Base-by-base conservation (phyloP, 2,888 invertebrate species). In the Chirona hameri region DNA sequence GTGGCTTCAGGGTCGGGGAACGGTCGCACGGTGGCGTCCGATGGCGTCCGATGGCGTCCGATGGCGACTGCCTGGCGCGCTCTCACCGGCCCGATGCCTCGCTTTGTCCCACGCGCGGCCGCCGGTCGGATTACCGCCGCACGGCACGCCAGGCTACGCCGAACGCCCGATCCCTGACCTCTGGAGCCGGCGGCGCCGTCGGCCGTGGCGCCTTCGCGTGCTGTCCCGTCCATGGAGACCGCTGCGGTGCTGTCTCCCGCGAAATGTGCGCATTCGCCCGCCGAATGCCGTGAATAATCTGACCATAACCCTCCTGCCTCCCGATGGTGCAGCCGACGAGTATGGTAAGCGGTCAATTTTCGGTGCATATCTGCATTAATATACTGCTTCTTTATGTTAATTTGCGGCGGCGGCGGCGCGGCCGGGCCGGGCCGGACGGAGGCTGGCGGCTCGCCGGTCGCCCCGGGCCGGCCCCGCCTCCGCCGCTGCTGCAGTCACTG, bases 281-380 rank as follows among this genome's bases (percentile, higher is more conserved):
- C 60, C n/a, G n/a, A 7, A 0, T 9, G 76, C 12, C 39, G 39
- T 39, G 31, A 27, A 21, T 48, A 12, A 7, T 21, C 76, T 39
- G 21, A 39, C 76, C 39, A 15, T 12, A 76, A 72, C 39, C 39
- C 76, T 24, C 76, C n/a, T 76, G 39, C 15, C 29, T 39, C 9
- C 76, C 21, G 7, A 12, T 24, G 18, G 14, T 76, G 76, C 76
- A 76, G 76, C 76, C 39, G 9, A 21, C 39, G 21, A 39, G 76
- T 76, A 76, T 24, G 39, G 76, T 76, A 76, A 76, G 76, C 39
- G 76, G 76, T 21, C 76, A 39, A 39, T 76, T 76, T 69, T 76
- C 76, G 76, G 39, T 39, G 76, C 76, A 76, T 39, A 76, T 76
- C 39, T 76, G 76, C 76, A 76, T 76, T 76, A 76, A 76, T 76